Evolutionary conservation across 2,113 vertebrate genomes (phyloP).

Genomic region (Tor tambroides): DNA sequence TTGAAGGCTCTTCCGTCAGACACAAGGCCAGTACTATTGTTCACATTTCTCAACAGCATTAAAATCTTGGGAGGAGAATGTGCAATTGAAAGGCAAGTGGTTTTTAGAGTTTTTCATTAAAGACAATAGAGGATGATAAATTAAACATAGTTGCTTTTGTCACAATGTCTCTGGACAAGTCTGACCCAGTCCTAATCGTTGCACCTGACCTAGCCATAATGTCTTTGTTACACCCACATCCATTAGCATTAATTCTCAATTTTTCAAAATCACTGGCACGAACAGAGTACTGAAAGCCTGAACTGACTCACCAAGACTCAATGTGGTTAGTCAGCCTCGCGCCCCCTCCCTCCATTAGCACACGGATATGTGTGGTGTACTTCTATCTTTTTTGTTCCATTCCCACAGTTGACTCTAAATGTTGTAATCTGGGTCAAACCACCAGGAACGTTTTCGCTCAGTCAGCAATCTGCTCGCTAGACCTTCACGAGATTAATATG

Average conservation of each 20-base stretch:
- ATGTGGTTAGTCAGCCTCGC: slow-evolving; percentile 53
- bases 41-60: slow-evolving; percentile 61
- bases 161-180: slow-evolving; percentile 53
- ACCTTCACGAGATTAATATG: neutral
- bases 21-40: slow-evolving; percentile 69
- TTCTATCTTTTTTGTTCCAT: slow-evolving; percentile 45
- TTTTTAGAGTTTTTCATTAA: slow-evolving; percentile 50
- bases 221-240: slow-evolving; percentile 50
- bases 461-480: slow-evolving; percentile 30
- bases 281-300: slow-evolving; percentile 57
- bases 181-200: slow-evolving; percentile 41
- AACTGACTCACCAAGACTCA: slow-evolving; percentile 53
- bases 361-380: slow-evolving; percentile 57
- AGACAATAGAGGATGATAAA: slow-evolving; percentile 66
- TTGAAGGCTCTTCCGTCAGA: slow-evolving; percentile 63
- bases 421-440: slow-evolving; percentile 36
- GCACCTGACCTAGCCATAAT: slow-evolving; percentile 53
- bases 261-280: slow-evolving; percentile 51
- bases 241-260: slow-evolving; percentile 49
- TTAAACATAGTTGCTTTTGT: slow-evolving; percentile 56
- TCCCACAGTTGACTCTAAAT: slow-evolving; percentile 18
- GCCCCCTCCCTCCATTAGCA: slow-evolving; percentile 43
- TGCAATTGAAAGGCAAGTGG: slow-evolving; percentile 54
- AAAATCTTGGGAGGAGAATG: slow-evolving; percentile 53
- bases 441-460: slow-evolving; percentile 7